phyloP scores from a whole-genome alignment of 92 coral and sea anemone species.

The Zoanthus gigantus region DNA sequence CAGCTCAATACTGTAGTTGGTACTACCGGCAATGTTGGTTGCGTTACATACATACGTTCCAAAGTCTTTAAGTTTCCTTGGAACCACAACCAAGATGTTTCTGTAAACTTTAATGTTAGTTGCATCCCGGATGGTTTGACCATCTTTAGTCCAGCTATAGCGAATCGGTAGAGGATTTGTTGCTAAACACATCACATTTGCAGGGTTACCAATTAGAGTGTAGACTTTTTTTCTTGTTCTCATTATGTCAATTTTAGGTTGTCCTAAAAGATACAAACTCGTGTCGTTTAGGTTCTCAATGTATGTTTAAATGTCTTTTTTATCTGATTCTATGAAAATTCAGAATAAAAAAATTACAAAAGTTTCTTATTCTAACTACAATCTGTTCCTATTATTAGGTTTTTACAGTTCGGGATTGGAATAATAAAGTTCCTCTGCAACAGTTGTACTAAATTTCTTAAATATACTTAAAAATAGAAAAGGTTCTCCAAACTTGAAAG shows the following conservation, averaged over 20 bases:
- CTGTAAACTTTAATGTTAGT: background rate
- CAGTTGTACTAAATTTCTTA: too few species aligned
- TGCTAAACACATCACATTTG: conserved; percentile 1
- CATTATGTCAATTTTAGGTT: background rate
- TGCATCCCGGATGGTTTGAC: background rate
- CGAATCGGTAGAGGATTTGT: background rate
- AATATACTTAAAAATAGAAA: too few species aligned
- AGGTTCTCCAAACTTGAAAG: too few species aligned
- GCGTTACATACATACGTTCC: background rate
- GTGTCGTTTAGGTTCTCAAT: too few species aligned
- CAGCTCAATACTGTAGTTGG: background rate
- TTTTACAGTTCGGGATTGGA: too few species aligned
- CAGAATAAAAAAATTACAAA: too few species aligned
- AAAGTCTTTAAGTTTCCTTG: background rate
- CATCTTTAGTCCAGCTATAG: conserved; percentile 1
- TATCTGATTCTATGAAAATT: too few species aligned
- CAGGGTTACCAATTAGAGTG: background rate
- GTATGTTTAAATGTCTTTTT: too few species aligned
- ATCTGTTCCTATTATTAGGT: too few species aligned
- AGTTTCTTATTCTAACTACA: too few species aligned
- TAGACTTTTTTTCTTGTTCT: background rate
- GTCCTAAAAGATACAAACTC: background rate
- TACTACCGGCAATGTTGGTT: background rate
- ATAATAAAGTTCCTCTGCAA: too few species aligned
- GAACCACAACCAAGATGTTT: background rate